These are phyloP conservation scores for Ips typographus DNA, from an alignment of 1,140 invertebrate species.

Conservation along the genomic window DNA sequence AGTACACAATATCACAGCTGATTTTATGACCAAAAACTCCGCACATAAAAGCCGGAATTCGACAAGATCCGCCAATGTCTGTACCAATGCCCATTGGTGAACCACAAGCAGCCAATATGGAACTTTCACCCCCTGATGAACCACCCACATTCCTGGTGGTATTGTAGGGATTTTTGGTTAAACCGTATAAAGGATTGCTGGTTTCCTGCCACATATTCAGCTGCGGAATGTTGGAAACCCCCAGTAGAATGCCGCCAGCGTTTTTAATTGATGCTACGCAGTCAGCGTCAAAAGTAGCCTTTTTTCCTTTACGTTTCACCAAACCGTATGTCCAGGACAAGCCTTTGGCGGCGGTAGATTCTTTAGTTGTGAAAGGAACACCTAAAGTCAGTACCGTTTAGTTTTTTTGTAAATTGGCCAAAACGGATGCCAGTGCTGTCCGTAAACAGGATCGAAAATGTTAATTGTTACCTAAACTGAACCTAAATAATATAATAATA, in stretches of 20 bases:
- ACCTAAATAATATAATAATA: too few species aligned
- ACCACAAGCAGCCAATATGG: conserved; percentile 72
- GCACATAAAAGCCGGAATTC: conserved; percentile 94
- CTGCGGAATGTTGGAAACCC: conserved; percentile 90
- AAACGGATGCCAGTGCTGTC: too few species aligned
- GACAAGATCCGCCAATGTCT: conserved; percentile 93
- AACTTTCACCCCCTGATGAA: conserved; percentile 80
- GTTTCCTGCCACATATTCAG: conserved; percentile 85
- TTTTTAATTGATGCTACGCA: conserved; percentile 71
- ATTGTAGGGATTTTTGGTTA: conserved; percentile 93
- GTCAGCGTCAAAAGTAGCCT: conserved; percentile 73
- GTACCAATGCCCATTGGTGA: conserved; percentile 86
- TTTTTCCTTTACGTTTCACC: conserved; percentile 55
- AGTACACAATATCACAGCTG: conserved; percentile 53
- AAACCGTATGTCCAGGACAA: conserved; percentile 70
- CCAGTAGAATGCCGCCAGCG: conserved; percentile 83
- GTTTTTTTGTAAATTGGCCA: too few species aligned
- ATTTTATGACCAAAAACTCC: conserved; percentile 93
- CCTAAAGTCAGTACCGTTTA: conserved; percentile 50
- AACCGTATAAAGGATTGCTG: conserved; percentile 87
- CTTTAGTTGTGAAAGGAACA: conserved; percentile 78
- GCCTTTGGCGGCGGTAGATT: conserved; percentile 60
- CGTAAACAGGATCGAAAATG: conserved; percentile 20
- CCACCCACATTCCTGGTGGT: conserved; percentile 79
- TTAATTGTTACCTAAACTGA: too few species aligned